These are phyloP conservation scores for Hemiscyllium ocellatum DNA, from an alignment of 2,113 vertebrate genomes.

Conservation along the genomic window DNA sequence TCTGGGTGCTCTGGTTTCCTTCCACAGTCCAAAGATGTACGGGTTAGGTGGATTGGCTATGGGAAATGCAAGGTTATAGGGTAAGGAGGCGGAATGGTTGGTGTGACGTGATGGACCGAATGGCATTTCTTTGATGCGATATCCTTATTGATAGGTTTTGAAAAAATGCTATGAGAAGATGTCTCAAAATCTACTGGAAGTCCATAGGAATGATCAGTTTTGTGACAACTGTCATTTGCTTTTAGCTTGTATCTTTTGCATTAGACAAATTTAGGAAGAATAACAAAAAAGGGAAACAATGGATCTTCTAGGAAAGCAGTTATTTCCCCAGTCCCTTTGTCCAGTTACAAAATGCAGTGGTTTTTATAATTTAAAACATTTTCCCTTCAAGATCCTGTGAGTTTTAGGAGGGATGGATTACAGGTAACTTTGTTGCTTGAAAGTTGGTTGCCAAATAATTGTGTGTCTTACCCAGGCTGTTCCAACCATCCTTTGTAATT, in stretches of 20 bases:
- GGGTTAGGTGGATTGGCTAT: too few species aligned
- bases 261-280: background rate
- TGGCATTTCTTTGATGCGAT: too few species aligned
- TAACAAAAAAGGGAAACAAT: background rate
- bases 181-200: background rate
- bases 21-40: too few species aligned
- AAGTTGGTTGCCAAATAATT: background rate
- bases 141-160: too few species aligned
- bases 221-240: background rate
- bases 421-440: background rate
- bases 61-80: too few species aligned
- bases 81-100: too few species aligned
- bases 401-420: background rate
- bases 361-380: background rate
- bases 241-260: background rate
- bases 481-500: background rate
- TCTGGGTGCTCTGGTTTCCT: too few species aligned
- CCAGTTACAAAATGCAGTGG: background rate
- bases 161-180: too few species aligned
- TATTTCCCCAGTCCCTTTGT: background rate
- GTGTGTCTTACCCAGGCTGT: background rate
- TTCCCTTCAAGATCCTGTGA: too few species aligned
- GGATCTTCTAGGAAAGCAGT: background rate
- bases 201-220: background rate
- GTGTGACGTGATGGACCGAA: too few species aligned